Evolutionary conservation across 2,888 invertebrate species (phyloP), one percentile per base, ranked within the genome.

Genomic region (Amphipoea oculea): DNA sequence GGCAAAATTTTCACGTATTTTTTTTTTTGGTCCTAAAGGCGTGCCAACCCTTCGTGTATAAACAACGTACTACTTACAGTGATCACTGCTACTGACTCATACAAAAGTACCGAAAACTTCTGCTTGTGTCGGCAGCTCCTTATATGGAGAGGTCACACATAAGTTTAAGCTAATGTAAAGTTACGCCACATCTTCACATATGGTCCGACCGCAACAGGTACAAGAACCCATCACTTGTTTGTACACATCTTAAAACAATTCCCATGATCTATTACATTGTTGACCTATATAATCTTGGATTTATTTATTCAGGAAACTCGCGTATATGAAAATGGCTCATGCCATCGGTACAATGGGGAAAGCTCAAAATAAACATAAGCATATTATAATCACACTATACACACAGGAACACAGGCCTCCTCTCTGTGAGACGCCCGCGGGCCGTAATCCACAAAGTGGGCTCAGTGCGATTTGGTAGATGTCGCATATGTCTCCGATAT

Each of bases 61-160:
- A 48, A 60, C 29, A 60, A 11, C 72, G 12, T 48, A 36, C n/a
- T 60, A 73, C 11, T 48, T 36, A 23, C 9, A 23, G 29, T 4
- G 17, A 54, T 42, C 57, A 60, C 1, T 14, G 6, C n/a, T 66
- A 9, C 48, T 73, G 42, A 42, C 29, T 66, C 66, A n/a, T 60
- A n/a, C 20, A 73, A 42, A 23, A 57, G 29, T 20, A 42, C 14
- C 60, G n/a, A 80, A 80, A 51, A 51, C 17, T 29, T 48, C 23
- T 23, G 42, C 29, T 36, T 7, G 62, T 36, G n/a, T 51, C 60
- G 11, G 45, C 40, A 57, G 17, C 0, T 36, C 57, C 81, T 42
- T 81, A 23, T 36, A 60, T 3, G 60, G 51, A 81, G 51, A 73
- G 66, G 60, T 73, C 73, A 57, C 80, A n/a, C 2, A 65, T 23